Percentiles rank a stretch among this genome's conserved stretches.
phyloP scores from a whole-genome alignment of 37 sponge, comb jelly and placozoan genomes.

The Haliclona indistincta region DNA sequence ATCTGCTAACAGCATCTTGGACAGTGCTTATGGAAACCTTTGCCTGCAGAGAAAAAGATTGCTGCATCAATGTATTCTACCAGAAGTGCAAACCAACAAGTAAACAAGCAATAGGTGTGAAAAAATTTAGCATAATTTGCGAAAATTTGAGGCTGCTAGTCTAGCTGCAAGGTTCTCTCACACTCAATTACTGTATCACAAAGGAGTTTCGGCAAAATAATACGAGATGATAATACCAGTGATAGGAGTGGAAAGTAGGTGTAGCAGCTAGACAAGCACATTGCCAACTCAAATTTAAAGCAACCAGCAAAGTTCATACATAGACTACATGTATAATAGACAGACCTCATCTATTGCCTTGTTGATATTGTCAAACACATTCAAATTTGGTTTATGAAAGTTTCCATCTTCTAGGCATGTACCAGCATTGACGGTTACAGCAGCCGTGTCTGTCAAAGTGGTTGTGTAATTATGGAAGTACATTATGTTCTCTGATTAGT shows the following conservation, averaged over 20 bases:
- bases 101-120: too few relatives aligned
- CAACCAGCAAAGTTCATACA: not conserved
- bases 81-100: too few relatives aligned
- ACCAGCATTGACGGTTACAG: constrained; percentile 60
- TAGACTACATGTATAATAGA: not conserved
- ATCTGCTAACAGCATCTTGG: constrained; percentile 44
- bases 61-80: too few relatives aligned
- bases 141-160: not conserved
- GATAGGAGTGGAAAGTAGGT: not conserved
- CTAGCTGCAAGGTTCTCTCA: not conserved
- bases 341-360: constrained; percentile 49
- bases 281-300: not conserved
- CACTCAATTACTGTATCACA: not conserved
- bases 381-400: constrained; percentile 1
- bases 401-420: constrained; percentile 49
- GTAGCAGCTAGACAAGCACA: constrained; percentile 1
- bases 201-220: too few relatives aligned
- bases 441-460: constrained; percentile 22
- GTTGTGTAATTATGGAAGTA: constrained; percentile 60
- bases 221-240: not conserved
- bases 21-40: constrained; percentile 23
- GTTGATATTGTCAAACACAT: constrained; percentile 31
- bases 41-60: constrained; percentile 3
- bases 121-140: not conserved
- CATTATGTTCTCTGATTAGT: constrained; percentile 31